These are phyloP conservation scores for Drosophila ohnishii DNA, from an alignment of 1,140 invertebrate species.

Conservation along the genomic window DNA sequence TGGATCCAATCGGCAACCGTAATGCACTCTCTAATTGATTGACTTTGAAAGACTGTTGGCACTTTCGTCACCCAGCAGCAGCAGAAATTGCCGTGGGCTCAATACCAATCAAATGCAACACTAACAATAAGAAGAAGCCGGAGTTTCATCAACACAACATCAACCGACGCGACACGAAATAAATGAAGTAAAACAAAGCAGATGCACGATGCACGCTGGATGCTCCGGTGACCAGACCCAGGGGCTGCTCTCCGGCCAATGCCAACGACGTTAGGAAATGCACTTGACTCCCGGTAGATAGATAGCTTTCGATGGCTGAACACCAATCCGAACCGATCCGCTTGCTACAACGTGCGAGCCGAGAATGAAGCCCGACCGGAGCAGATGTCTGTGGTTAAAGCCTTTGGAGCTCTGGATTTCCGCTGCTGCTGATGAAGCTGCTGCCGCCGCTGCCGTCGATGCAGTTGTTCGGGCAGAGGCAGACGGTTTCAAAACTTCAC, in stretches of 20 bases:
- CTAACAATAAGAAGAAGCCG: constrained; percentile 39
- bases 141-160: constrained; percentile 70
- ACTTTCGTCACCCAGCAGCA: constrained; percentile 60
- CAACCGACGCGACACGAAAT: constrained; percentile 53
- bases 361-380: constrained; percentile 62
- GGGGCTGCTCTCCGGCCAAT: constrained; percentile 63
- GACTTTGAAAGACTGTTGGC: constrained; percentile 44
- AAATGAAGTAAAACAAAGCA: constrained; percentile 53
- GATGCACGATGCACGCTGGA: constrained; percentile 21
- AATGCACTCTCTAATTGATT: constrained; percentile 49
- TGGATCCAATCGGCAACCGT: constrained; percentile 32
- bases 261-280: constrained; percentile 71
- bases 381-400: constrained; percentile 44
- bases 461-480: constrained; percentile 28
- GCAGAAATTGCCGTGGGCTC: constrained; percentile 41
- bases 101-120: constrained; percentile 44
- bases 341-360: constrained; percentile 55
- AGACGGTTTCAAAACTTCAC: constrained; percentile 60
- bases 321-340: constrained; percentile 32
- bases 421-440: constrained; percentile 11
- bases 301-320: constrained; percentile 45
- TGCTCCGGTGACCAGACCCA: constrained; percentile 33
- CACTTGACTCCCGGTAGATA: constrained; percentile 48
- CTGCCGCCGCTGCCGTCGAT: constrained; percentile 3
- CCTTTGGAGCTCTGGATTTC: constrained; percentile 29